Conservation (phyloP, 2,113 vertebrate genomes). For the Drymodes brunneopygia region DNA sequence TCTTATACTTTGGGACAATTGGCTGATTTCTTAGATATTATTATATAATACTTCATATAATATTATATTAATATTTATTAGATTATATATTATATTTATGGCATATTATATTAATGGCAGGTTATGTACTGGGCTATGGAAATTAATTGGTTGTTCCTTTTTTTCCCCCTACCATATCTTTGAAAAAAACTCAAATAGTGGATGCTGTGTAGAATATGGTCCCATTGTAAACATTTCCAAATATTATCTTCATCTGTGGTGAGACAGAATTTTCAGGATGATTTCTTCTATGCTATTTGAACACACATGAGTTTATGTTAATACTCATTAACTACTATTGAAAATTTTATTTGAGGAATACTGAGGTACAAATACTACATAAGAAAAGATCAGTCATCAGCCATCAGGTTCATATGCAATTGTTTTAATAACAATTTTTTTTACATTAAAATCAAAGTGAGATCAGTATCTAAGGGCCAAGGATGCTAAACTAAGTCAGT, state of each 20-base stretch:
- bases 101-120: neutral
- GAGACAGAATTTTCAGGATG: neutral
- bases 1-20: neutral
- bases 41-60: neutral
- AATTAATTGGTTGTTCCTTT: neutral
- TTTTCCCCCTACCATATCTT: neutral
- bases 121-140: neutral
- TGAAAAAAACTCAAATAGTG: neutral
- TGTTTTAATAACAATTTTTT: neutral
- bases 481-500: neutral
- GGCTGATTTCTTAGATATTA: neutral
- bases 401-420: neutral
- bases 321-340: neutral
- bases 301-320: neutral
- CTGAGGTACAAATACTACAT: neutral
- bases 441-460: neutral
- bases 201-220: neutral
- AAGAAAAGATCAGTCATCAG: neutral
- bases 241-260: neutral
- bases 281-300: neutral
- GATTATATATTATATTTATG: neutral
- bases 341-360: neutral
- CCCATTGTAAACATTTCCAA: neutral
- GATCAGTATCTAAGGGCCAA: neutral
- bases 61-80: neutral